These are phyloP conservation scores for Margaritifera margaritifera DNA, from an alignment of 2,888 invertebrate genomes.

Conservation along the genomic window DNA sequence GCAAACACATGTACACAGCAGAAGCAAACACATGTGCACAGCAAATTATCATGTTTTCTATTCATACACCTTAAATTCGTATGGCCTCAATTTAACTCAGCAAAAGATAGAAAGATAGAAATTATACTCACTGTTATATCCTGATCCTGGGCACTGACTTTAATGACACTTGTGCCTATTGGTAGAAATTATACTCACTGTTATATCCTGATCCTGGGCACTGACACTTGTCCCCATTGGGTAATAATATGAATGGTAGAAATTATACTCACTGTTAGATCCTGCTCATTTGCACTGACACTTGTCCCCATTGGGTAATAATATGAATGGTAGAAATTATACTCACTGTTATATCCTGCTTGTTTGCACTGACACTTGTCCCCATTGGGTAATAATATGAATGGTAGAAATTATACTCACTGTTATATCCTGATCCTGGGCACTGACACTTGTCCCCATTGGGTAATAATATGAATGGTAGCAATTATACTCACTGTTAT, in stretches of 20 bases:
- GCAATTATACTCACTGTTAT: conserved; percentile 45
- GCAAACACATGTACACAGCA: too few relatives aligned
- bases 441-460: conserved; percentile 51
- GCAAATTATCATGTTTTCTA: too few relatives aligned
- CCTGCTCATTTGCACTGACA: conserved; percentile 59
- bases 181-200: conserved; percentile 44
- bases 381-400: conserved; percentile 59
- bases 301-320: conserved; percentile 58
- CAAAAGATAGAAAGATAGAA: too few relatives aligned
- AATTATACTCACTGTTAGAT: conserved; percentile 51
- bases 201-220: conserved; percentile 62
- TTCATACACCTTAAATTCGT: too few relatives aligned
- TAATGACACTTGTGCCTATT: background rate
- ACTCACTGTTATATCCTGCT: conserved; percentile 60
- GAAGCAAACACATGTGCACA: too few relatives aligned
- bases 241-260: background rate
- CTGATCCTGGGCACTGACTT: background rate
- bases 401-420: conserved; percentile 39
- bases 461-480: background rate
- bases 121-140: too few relatives aligned
- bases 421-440: conserved; percentile 59
- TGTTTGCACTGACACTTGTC: conserved; percentile 55
- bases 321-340: conserved; percentile 15
- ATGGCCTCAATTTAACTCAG: too few relatives aligned
- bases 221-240: conserved; percentile 43